These are phyloP conservation scores for Lethocerus indicus DNA, from an alignment of 1,140 invertebrate species.

Conservation along the genomic window DNA sequence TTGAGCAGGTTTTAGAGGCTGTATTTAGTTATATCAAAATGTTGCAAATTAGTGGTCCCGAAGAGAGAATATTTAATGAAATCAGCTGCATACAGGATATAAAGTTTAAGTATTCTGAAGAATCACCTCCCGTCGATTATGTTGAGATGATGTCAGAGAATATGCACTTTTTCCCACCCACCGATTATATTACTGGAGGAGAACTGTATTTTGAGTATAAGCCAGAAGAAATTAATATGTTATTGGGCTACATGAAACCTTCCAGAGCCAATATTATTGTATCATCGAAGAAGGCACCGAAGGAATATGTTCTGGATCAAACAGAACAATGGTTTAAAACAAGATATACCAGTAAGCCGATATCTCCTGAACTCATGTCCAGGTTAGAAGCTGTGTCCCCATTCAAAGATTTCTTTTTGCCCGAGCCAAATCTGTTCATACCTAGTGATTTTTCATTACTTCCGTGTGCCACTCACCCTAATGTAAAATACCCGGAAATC, in stretches of 20 bases:
- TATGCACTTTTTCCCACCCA: slow-evolving; percentile 61
- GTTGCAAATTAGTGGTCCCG: slow-evolving; percentile 36
- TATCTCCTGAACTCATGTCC: slow-evolving; percentile 21
- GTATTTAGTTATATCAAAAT: slow-evolving; percentile 60
- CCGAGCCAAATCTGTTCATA: slow-evolving; percentile 67
- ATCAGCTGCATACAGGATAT: slow-evolving; percentile 53
- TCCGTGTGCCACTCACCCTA: slow-evolving; percentile 16
- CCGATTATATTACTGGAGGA: slow-evolving; percentile 58
- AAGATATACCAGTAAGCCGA: slow-evolving; percentile 27
- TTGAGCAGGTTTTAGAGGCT: slow-evolving; percentile 46
- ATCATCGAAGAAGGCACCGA: slow-evolving; percentile 29
- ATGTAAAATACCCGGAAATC: slow-evolving; percentile 38
- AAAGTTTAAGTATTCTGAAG: slow-evolving; percentile 42
- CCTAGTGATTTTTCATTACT: slow-evolving; percentile 59
- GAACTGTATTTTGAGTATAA: slow-evolving; percentile 59
- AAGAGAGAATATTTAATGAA: slow-evolving; percentile 55
- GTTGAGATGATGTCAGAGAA: slow-evolving; percentile 58
- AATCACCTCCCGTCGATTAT: slow-evolving; percentile 51
- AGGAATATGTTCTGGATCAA: slow-evolving; percentile 35
- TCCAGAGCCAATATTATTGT: slow-evolving; percentile 60
- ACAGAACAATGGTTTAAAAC: slow-evolving; percentile 56
- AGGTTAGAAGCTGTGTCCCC: slow-evolving; percentile 37
- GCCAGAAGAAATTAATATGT: slow-evolving; percentile 45
- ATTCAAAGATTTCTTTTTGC: slow-evolving; percentile 40
- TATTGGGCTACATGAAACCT: slow-evolving; percentile 46